Base-by-base conservation (phyloP, 2,113 vertebrate genomes). In the Rostratula benghalensis region DNA sequence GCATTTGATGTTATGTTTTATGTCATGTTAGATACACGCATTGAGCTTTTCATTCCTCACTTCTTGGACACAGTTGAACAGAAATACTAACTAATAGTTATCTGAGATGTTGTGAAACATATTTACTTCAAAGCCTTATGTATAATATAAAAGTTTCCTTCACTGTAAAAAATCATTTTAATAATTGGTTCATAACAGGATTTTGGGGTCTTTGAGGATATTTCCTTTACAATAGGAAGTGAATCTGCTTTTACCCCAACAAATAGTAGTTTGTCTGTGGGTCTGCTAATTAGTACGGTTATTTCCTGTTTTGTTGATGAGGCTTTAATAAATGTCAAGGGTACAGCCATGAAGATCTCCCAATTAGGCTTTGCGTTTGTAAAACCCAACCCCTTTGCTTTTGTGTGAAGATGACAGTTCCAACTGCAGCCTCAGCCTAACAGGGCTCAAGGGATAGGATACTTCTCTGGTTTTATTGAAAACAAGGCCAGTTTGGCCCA, bases 281-380 rank as follows among this genome's bases (percentile, higher is more conserved):
- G 86, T 79, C 96, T 95, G 91, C 96, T 98, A 98, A 98, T 98
- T 98, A 98, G 97, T 96, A 77, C 7, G 87, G 97, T 96, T 97
- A 98, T 95, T 98, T 97, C 98, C 98, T 95, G 90, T 97, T 98
- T 97, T 97, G 95, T 98, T 98, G 98, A 98, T 97, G 98, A 98
- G 97, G 95, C 97, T 98, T 97, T 97, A 98, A 97, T 98, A 97
- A 98, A 98, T 98, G 98, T 98, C 97, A 97, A 93, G 98, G 97
- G 97, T 97, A 90, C 94, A 97, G 91, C 96, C 96, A 97, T 79
- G 97, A 96, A 97, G 97, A 97, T 97, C 97, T 98, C 95, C 98
- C 98, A 98, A 98, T 98, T 98, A 98, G 97, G 97, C 97, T 95
- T 90, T 97, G 78, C 95, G 63, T 97, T 97, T 96, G 96, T 97